Percentiles rank a stretch among this genome's conserved stretches.
Conservation (phyloP, 1,140 invertebrate genomes). For the Drosophila bifasciata region DNA sequence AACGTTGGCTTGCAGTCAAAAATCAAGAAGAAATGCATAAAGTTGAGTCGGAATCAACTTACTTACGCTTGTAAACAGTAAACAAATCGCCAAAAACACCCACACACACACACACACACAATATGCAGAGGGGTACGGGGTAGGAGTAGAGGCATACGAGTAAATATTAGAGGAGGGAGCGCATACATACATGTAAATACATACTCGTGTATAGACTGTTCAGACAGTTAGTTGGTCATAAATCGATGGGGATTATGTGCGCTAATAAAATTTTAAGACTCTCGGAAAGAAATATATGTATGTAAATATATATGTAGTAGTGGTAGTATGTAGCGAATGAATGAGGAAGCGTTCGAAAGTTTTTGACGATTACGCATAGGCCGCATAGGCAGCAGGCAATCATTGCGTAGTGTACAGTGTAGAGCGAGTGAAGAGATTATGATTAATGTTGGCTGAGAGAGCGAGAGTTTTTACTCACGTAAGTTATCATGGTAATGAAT, state of each 20-base stretch:
- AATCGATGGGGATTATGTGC: constrained; percentile 73
- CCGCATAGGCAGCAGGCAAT: constrained; percentile 31
- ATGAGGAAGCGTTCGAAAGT: constrained; percentile 39
- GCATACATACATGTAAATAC: constrained; percentile 4
- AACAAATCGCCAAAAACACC: constrained; percentile 60
- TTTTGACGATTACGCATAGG: constrained; percentile 67
- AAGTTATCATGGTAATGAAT: background rate
- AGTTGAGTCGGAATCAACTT: constrained; percentile 61
- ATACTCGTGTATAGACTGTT: constrained; percentile 14
- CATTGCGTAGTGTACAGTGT: constrained; percentile 7
- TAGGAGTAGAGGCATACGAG: too few species aligned
- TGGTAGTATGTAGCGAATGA: background rate
- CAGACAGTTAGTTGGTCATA: constrained; percentile 66
- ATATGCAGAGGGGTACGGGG: too few species aligned
- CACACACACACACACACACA: constrained; percentile 23
- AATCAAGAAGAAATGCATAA: constrained; percentile 33
- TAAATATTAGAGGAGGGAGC: background rate
- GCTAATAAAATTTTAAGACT: constrained; percentile 77
- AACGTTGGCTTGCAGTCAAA: constrained; percentile 56
- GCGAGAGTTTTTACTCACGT: background rate
- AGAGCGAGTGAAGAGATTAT: constrained; percentile 15
- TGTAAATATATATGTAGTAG: too few species aligned
- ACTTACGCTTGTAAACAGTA: constrained; percentile 78
- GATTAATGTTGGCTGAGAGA: constrained; percentile 25
- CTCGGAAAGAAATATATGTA: constrained; percentile 17